Evolutionary conservation across 1,140 invertebrate species (phyloP), one percentile per base, ranked within the genome.

Genomic region (Marisa cornuarietis): DNA sequence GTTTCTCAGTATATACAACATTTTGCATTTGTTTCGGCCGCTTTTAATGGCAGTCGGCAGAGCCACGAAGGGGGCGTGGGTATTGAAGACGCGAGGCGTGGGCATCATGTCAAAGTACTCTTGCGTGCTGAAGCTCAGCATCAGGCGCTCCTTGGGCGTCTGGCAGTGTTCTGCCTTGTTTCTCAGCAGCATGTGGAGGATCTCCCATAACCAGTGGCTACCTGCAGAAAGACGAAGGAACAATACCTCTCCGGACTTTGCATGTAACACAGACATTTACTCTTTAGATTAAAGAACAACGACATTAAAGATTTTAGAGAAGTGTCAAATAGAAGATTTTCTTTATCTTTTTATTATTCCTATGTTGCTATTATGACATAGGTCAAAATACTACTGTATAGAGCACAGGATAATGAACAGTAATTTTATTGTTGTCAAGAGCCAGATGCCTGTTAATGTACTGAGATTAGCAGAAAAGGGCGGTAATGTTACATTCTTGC

Each of bases 141-240:
- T 76, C 51, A 74, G 78, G 8, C 52, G 78, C 68, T 78, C 82
- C 72, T 82, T 84, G 24, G 72, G 52, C 26, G 72, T 65, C 20
- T 69, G 51, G 42, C 52, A 61, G 68, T 76, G 80, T 42, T 82
- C 75, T 16, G 80, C 76, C 22, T 54, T 65, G 18, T 78, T 75
- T 18, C 62, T 69, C 6, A 82, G 20, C 42, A 85, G 68, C 84
- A 85, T 85, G 49, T 80, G 81, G 11, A 79, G 52, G 31, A 85
- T 73, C 79, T 85, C 84, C 84, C 84, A 85, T 31, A 83, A 42
- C 84, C 84, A 85, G 65, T 83, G 82, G n/a, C 82, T 82, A 7
- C 84, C 84, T 85, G 81, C n/a, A 78, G 51, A 61, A 22, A 24
- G 31, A 42, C 6, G 31, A 42, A 42, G 31, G 31, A 42, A 42